phyloP scores from a whole-genome alignment of 2,888 invertebrate species.

The Tipula helvola region DNA sequence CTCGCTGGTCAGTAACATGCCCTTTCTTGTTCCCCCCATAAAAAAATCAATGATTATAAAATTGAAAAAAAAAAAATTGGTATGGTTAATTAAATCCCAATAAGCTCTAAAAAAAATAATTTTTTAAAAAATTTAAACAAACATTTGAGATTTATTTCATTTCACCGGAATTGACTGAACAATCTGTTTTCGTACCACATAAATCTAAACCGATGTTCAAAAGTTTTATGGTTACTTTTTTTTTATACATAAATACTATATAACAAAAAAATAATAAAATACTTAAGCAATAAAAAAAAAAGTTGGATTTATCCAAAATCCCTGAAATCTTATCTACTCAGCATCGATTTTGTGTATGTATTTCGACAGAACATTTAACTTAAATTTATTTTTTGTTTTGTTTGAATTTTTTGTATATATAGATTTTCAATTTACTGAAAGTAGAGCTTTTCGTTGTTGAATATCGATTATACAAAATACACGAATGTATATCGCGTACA shows the following conservation, averaged over 20 bases:
- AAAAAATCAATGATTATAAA: too few relatives aligned
- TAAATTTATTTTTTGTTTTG: background rate
- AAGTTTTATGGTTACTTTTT: background rate
- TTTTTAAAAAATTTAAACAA: background rate
- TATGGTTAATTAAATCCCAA: background rate
- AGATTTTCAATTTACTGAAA: background rate
- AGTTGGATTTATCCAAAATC: background rate
- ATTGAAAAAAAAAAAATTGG: too few relatives aligned
- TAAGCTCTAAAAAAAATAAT: background rate
- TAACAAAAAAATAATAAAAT: background rate
- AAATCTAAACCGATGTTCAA: background rate
- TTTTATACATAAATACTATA: background rate
- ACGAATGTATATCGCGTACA: too few relatives aligned
- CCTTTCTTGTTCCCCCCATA: too few relatives aligned
- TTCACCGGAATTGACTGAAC: background rate
- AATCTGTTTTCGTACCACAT: background rate
- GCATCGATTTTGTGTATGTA: background rate
- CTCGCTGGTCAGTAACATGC: too few relatives aligned
- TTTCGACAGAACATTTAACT: background rate
- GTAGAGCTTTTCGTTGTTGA: background rate
- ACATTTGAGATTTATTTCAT: background rate
- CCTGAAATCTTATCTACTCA: background rate
- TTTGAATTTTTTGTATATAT: background rate
- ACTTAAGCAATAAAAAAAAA: background rate
- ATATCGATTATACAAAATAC: background rate